These are phyloP conservation scores for Spilosoma lubricipeda DNA, from an alignment of 2,888 invertebrate genomes.

Conservation along the genomic window DNA sequence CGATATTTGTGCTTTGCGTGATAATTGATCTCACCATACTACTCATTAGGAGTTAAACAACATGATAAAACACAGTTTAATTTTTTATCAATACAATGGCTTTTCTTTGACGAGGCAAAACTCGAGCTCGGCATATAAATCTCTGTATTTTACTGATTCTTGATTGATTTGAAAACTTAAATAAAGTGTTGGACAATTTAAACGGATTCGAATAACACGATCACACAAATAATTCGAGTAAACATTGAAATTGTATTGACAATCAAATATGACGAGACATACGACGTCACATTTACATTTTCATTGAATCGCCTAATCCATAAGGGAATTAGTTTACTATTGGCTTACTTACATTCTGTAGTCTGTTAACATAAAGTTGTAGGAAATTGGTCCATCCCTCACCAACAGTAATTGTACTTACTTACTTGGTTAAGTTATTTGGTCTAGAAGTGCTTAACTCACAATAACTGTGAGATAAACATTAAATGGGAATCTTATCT, in stretches of 20 bases:
- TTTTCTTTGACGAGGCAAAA: neutral
- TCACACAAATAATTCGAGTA: neutral
- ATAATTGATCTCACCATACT: too few species aligned
- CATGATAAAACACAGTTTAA: neutral
- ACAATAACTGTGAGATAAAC: neutral
- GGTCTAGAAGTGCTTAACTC: too few species aligned
- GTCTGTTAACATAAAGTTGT: neutral
- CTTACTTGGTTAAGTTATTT: too few species aligned
- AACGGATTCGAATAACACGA: neutral
- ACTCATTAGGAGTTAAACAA: neutral
- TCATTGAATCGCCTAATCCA: neutral
- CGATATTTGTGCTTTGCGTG: neutral
- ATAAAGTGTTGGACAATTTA: neutral
- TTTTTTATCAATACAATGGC: neutral
- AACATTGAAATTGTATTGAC: neutral
- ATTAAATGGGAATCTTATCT: neutral
- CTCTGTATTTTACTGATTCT: neutral
- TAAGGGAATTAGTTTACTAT: neutral
- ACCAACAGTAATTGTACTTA: too few species aligned
- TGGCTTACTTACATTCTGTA: too few species aligned
- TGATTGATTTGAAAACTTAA: neutral
- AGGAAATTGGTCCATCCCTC: too few species aligned
- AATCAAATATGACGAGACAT: neutral
- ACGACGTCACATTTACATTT: neutral
- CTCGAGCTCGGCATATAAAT: too few species aligned